Conservation (phyloP, 2,113 vertebrate species). For the Isurus oxyrinchus region DNA sequence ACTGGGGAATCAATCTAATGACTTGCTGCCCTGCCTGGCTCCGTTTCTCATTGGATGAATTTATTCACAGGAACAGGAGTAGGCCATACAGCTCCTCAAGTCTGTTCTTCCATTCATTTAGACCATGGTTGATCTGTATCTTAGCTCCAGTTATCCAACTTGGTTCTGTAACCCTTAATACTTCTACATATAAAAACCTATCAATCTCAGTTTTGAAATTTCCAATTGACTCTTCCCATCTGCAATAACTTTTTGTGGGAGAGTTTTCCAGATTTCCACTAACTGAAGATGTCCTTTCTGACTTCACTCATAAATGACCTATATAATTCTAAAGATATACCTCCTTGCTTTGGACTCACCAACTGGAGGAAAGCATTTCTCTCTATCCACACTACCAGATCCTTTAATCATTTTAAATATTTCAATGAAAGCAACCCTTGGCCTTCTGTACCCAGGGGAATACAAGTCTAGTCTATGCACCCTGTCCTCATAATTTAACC, state of each 20-base stretch:
- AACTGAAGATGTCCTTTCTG: background rate
- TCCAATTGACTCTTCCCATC: background rate
- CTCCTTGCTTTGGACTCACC: no score
- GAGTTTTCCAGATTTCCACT: background rate
- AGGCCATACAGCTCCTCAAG: background rate
- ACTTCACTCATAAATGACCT: background rate
- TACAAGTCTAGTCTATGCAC: background rate
- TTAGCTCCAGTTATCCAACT: background rate
- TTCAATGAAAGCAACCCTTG: background rate
- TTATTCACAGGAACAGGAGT: background rate
- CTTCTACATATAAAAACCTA: background rate
- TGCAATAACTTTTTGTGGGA: background rate
- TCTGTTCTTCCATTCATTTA: background rate
- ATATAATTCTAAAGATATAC: no score
- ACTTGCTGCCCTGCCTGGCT: background rate
- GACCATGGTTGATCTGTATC: background rate
- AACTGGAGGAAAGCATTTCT: background rate
- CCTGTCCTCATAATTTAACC: background rate
- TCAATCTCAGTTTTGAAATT: background rate
- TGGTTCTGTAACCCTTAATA: background rate
- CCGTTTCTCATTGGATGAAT: background rate
- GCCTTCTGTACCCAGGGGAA: background rate
- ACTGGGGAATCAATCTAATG: background rate
- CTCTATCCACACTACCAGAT: background rate
- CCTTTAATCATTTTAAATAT: background rate